These are phyloP conservation scores for Unio pictorum DNA, from an alignment of 2,888 invertebrate genomes.

Conservation along the genomic window DNA sequence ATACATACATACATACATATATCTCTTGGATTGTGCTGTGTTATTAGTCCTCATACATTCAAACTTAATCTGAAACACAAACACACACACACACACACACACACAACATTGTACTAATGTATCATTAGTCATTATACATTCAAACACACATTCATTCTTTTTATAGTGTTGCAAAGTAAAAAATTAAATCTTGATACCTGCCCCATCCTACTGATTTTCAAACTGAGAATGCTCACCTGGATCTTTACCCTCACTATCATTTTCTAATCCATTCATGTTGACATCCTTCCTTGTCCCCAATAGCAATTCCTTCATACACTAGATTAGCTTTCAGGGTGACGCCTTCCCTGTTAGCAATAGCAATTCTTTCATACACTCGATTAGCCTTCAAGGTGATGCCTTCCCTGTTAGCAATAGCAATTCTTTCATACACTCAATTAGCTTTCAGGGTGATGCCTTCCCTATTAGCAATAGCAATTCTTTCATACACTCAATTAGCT, in stretches of 20 bases:
- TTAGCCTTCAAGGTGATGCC: slow-evolving; percentile 92
- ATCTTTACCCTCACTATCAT: slow-evolving; percentile 83
- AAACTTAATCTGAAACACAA: too few relatives aligned
- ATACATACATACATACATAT: too few relatives aligned
- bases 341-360: slow-evolving; percentile 85
- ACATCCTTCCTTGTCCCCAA: slow-evolving; percentile 74
- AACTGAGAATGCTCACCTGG: too few relatives aligned
- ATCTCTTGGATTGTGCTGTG: too few relatives aligned
- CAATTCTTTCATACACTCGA: slow-evolving; percentile 97
- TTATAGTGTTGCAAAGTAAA: too few relatives aligned
- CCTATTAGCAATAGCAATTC: slow-evolving; percentile 96
- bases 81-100: too few relatives aligned
- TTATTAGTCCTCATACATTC: too few relatives aligned
- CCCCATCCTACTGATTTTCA: too few relatives aligned
- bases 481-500: slow-evolving; percentile 97
- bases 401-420: slow-evolving; percentile 92
- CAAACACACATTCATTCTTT: too few relatives aligned
- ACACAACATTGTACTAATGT: too few relatives aligned
- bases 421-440: slow-evolving; percentile 97
- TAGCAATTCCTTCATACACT: slow-evolving; percentile 90
- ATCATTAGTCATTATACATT: too few relatives aligned
- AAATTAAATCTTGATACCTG: too few relatives aligned
- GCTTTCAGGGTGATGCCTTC: slow-evolving; percentile 88
- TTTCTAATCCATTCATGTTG: slow-evolving; percentile 98
- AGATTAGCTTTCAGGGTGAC: slow-evolving; percentile 85